Conservation (phyloP, 2,113 vertebrate species). For the Ailurus styani region DNA sequence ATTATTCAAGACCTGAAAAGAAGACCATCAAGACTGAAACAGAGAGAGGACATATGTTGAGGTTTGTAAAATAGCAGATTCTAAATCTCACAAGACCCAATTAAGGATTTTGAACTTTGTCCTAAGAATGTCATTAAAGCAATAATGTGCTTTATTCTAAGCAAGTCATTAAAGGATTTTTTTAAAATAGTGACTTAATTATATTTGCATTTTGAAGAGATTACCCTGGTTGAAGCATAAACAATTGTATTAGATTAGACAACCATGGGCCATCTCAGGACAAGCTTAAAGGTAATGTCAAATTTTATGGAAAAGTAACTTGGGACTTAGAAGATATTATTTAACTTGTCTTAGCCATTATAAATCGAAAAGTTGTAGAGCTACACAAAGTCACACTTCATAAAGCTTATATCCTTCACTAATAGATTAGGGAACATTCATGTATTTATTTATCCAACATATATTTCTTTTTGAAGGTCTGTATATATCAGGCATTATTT, state of each 20-base stretch:
- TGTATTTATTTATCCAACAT: neutral
- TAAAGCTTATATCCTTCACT: neutral
- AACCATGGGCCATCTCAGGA: neutral
- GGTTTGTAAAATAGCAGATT: neutral
- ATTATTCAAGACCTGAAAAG: accelerated
- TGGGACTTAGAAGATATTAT: neutral
- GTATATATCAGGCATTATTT: neutral
- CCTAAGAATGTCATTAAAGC: neutral
- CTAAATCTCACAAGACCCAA: neutral
- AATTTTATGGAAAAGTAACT: neutral
- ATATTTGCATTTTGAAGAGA: neutral
- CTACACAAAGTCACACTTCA: neutral
- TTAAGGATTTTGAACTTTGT: neutral
- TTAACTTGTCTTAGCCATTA: neutral
- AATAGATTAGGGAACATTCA: neutral
- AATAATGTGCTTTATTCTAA: neutral
- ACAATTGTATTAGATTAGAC: neutral
- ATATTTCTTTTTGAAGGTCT: neutral
- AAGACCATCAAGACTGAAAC: neutral
- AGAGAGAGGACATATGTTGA: neutral
- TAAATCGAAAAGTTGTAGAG: neutral
- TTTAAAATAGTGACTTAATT: neutral
- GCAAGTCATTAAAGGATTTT: neutral
- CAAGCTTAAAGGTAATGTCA: neutral
- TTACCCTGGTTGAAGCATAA: neutral